Evolutionary conservation across 2,113 vertebrate species (phyloP).

Genomic region (Baryphthengus martii): DNA sequence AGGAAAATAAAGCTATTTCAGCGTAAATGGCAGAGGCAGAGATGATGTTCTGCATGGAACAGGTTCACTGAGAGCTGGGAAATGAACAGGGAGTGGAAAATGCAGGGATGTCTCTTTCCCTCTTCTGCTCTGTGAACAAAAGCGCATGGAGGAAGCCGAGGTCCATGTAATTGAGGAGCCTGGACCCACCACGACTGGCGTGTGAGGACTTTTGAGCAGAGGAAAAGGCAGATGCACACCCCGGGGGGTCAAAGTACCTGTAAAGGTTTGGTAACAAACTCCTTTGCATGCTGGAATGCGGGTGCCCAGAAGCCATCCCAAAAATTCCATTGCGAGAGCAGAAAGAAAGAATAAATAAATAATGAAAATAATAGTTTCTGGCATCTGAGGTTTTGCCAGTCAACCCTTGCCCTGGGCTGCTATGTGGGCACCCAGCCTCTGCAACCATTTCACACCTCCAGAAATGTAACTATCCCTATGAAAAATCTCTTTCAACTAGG

Average conservation of each 20-base stretch:
- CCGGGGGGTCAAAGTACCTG: background rate
- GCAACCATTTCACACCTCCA: background rate
- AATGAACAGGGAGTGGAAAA: background rate
- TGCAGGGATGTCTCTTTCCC: background rate
- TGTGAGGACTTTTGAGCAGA: background rate
- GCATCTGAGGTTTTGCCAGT: background rate
- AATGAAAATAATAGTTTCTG: background rate
- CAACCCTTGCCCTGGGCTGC: background rate
- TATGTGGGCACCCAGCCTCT: background rate
- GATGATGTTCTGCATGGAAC: background rate
- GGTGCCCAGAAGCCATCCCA: background rate
- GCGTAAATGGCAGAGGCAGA: background rate
- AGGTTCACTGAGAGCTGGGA: background rate
- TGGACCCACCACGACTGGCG: accelerated
- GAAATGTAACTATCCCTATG: background rate
- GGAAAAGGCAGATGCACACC: background rate
- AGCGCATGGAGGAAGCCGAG: background rate
- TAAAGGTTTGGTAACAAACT: background rate
- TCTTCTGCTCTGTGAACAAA: background rate
- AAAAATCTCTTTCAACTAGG: background rate
- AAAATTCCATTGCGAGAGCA: background rate
- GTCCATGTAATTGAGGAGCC: background rate
- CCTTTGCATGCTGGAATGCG: accelerated
- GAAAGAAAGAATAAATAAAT: background rate
- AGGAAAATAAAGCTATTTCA: background rate